Evolutionary conservation across 2,797 vertebrate genomes (phyloP).

Genomic region (Tenualosa thibaudeaui): DNA sequence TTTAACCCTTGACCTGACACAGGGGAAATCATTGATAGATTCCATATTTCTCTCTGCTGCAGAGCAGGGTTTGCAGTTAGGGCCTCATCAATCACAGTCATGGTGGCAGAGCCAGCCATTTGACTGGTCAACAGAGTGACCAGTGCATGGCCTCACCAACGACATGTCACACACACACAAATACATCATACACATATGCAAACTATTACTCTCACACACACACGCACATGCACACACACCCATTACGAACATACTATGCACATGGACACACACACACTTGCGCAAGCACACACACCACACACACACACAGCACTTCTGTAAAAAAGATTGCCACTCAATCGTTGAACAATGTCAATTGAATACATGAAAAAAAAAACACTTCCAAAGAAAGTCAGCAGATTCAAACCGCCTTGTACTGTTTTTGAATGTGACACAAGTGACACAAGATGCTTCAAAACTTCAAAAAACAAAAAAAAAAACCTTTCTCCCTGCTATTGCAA

Average conservation of each 20-base stretch:
- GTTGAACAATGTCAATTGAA: constrained; percentile 33
- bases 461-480: constrained; percentile 56
- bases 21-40: constrained; percentile 82
- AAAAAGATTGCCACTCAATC: constrained; percentile 12
- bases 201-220: neutral
- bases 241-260: neutral
- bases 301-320: neutral
- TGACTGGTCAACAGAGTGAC: constrained; percentile 29
- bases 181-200: neutral
- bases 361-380: constrained; percentile 20
- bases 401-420: constrained; percentile 48
- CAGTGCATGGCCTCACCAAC: neutral
- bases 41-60: constrained; percentile 78
- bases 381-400: constrained; percentile 17
- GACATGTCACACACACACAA: neutral
- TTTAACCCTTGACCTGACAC: constrained; percentile 80
- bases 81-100: constrained; percentile 79
- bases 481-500: constrained; percentile 72
- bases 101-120: constrained; percentile 18
- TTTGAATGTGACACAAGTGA: constrained; percentile 61
- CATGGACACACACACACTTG: constrained; percentile 24
- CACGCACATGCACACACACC: constrained; percentile 25
- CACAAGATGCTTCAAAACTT: constrained; percentile 55
- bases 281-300: neutral
- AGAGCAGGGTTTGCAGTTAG: constrained; percentile 58